phyloP scores from a whole-genome alignment of 1,140 invertebrate species.

The Coelopa frigida region DNA sequence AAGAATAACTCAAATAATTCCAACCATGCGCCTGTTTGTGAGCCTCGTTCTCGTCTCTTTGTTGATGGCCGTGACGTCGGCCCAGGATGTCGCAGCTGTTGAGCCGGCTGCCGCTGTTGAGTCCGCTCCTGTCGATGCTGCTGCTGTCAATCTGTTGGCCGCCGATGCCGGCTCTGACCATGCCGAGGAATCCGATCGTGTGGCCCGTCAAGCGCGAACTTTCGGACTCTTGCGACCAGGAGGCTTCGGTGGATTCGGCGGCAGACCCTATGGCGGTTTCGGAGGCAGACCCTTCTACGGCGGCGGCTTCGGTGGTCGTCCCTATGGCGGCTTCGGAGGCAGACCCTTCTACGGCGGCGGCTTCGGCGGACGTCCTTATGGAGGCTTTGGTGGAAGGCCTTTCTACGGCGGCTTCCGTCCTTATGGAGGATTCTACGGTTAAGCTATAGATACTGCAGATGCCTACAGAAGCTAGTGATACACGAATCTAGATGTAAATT shows the following conservation, averaged over 20 bases:
- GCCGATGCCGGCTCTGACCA: neutral
- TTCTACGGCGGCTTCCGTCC: slow-evolving; percentile 1
- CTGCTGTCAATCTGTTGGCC: neutral
- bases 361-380: neutral
- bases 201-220: slow-evolving; percentile 4
- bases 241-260: neutral
- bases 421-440: neutral
- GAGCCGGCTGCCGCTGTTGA: slow-evolving; percentile 3
- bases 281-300: neutral
- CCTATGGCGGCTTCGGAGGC: neutral
- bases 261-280: neutral
- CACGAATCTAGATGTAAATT: too few relatives aligned
- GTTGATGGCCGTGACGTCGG: neutral
- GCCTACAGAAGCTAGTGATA: too few relatives aligned
- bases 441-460: too few relatives aligned
- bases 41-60: too few relatives aligned
- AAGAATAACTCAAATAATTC: too few relatives aligned
- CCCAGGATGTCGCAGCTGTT: neutral
- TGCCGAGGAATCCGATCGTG: neutral
- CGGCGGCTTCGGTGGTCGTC: neutral
- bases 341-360: neutral
- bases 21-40: too few relatives aligned
- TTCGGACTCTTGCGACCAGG: neutral
- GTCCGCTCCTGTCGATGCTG: neutral
- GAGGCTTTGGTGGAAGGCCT: neutral